Conservation (phyloP, 1,140 invertebrate species). For the Physella acuta region DNA sequence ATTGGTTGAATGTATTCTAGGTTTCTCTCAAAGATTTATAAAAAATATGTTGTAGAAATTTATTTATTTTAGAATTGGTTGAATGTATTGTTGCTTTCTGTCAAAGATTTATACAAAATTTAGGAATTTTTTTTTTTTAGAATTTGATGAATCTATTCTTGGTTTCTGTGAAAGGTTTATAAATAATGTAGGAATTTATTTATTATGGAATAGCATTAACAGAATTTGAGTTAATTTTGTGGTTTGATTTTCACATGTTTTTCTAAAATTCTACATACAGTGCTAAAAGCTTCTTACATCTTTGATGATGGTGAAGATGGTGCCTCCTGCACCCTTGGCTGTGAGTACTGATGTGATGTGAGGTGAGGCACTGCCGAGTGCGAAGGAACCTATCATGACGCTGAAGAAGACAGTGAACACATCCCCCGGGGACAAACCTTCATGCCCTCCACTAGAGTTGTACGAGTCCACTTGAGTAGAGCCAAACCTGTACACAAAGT, state of each 20-base stretch:
- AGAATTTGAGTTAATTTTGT: constrained; percentile 68
- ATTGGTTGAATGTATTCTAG: constrained; percentile 71
- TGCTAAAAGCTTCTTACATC: too few species aligned
- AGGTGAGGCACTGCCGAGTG: constrained; percentile 79
- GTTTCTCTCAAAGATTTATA: constrained; percentile 53
- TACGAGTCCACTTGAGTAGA: constrained; percentile 43
- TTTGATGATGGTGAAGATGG: constrained; percentile 78
- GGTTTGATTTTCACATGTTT: constrained; percentile 2
- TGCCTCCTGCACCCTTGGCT: constrained; percentile 75
- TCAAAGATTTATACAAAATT: constrained; percentile 7
- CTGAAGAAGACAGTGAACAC: constrained; percentile 59
- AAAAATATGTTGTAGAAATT: too few species aligned
- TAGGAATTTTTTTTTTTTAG: constrained; percentile 69
- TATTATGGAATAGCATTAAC: constrained; percentile 67
- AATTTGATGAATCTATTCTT: constrained; percentile 70
- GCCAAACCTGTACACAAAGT: constrained; percentile 46
- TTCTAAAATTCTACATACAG: neutral
- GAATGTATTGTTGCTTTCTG: constrained; percentile 73
- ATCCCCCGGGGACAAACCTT: constrained; percentile 39
- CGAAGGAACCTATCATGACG: constrained; percentile 81
- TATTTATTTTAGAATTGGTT: constrained; percentile 61
- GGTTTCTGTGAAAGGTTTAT: constrained; percentile 60
- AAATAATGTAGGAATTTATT: too few species aligned
- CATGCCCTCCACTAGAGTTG: constrained; percentile 13
- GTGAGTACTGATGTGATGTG: constrained; percentile 75